Percentiles rank a stretch among this genome's conserved stretches.
Evolutionary conservation across 2,113 vertebrate species (phyloP).

Genomic region (Paracanthobrama guichenoti): DNA sequence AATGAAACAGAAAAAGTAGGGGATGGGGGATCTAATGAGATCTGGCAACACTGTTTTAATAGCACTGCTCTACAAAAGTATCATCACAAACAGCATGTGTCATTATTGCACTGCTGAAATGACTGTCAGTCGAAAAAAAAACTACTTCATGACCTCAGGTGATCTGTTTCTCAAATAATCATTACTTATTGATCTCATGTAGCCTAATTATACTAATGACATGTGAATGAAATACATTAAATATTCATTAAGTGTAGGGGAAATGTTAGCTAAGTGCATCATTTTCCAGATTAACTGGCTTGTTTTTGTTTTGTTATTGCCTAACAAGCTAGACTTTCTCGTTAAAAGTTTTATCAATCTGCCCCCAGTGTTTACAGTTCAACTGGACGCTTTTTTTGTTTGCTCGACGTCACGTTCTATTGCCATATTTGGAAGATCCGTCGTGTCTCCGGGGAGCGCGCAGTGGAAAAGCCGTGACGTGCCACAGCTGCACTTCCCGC

Average conservation of each 20-base stretch:
- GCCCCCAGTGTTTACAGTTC: background rate
- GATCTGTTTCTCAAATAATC: background rate
- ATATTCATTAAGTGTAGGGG: background rate
- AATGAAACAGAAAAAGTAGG: background rate
- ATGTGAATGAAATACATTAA: background rate
- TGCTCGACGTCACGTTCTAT: slow-evolving; percentile 56
- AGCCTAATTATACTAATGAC: background rate
- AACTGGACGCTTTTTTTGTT: background rate
- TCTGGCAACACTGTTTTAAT: background rate
- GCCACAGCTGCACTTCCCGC: slow-evolving; percentile 55
- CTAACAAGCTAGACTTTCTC: background rate
- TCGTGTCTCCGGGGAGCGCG: slow-evolving; percentile 52
- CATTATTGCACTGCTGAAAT: background rate
- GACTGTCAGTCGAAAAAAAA: background rate
- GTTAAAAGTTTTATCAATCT: background rate
- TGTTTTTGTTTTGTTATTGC: background rate
- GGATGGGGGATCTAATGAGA: background rate
- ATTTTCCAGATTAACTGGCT: background rate
- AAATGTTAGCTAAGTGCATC: background rate
- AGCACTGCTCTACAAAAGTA: background rate
- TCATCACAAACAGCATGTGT: background rate
- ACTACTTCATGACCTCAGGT: background rate
- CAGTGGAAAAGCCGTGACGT: slow-evolving; percentile 74
- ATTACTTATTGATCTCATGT: background rate
- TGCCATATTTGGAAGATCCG: slow-evolving; percentile 74